These are phyloP conservation scores for Orbicella faveolata DNA, from an alignment of 64 coral and sea anemone species.

Conservation along the genomic window DNA sequence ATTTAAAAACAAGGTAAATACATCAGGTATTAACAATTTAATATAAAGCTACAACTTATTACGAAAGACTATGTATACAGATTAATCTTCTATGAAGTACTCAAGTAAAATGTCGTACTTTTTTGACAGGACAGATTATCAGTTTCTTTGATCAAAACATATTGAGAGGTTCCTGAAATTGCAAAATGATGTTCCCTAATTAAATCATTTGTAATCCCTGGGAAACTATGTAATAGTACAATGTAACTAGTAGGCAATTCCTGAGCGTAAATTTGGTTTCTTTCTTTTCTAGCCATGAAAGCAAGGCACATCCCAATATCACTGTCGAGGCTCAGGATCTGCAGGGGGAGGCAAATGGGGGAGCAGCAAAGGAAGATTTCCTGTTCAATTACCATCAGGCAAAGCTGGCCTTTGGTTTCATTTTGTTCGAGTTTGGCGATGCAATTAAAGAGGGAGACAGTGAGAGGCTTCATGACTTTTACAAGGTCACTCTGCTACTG, in stretches of 20 bases:
- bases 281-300: slow-evolving; percentile 16
- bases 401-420: slow-evolving; percentile 14
- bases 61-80: too few species aligned
- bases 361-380: background rate
- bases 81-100: too few species aligned
- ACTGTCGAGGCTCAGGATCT: slow-evolving; percentile 2
- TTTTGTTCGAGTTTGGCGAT: slow-evolving; percentile 26
- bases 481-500: background rate
- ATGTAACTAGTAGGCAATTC: slow-evolving; percentile 3
- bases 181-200: background rate
- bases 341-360: background rate
- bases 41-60: too few species aligned
- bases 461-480: slow-evolving; percentile 1
- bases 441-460: slow-evolving; percentile 24
- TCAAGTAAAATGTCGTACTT: too few species aligned
- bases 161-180: too few species aligned
- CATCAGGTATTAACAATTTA: too few species aligned
- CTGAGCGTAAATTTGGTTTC: background rate
- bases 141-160: too few species aligned
- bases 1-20: too few species aligned
- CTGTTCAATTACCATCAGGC: slow-evolving; percentile 17
- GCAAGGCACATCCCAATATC: background rate
- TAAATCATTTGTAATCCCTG: background rate
- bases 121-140: too few species aligned
- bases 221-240: background rate